Base-by-base conservation (phyloP, 2,888 invertebrate genomes). In the Gastracanthus pulcherrimus region DNA sequence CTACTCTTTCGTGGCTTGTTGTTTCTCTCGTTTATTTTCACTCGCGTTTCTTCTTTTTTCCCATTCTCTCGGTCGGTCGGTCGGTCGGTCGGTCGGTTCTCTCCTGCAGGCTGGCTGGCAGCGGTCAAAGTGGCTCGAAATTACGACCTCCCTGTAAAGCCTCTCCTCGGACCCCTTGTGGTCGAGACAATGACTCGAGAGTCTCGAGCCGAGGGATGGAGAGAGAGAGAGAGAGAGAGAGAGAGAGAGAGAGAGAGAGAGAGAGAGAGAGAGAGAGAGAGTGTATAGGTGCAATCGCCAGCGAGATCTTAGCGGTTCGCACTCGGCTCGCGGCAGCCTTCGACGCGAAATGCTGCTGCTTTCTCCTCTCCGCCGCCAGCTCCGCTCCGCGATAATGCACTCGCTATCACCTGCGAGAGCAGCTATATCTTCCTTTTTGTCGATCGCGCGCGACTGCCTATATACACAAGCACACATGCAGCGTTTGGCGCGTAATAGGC, bases 181-280 rank as follows among this genome's bases (percentile, higher is more conserved):
- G 84, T 81, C 72, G 84, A 81, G 76, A 76, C 76, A 76, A 81
- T 78, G 83, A 80, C 78, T 85, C 72, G 87, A 85, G 82, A 83
- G 82, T 23, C 66, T 80, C 69, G 67, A 60, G 62, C 62, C 67
- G 34, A 62, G 72, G 29, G 41, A 62, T 23, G 26, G 45, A 51
- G 64, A 41, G 55, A 48, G 60, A 58, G n/a, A 81, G 72, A 71
- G 66, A 66, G 66, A 72, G 34, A 62, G 72, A 34, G 41, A 62
- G 34, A 36, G 45, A 51, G 64, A 41, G 55, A 48, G 60, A 58
- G n/a, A 23, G 41, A 41, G 38, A 58, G 70, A 36, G 48, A 64
- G 64, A 48, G 66, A 45, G 38, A 84, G 48, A 19, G 38, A 29
- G 13, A 16, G 38, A 7, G 9, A 1, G 41, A 26, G 26, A 76